phyloP scores from a whole-genome alignment of 2,888 invertebrate species.

The Melipona bicolor region DNA sequence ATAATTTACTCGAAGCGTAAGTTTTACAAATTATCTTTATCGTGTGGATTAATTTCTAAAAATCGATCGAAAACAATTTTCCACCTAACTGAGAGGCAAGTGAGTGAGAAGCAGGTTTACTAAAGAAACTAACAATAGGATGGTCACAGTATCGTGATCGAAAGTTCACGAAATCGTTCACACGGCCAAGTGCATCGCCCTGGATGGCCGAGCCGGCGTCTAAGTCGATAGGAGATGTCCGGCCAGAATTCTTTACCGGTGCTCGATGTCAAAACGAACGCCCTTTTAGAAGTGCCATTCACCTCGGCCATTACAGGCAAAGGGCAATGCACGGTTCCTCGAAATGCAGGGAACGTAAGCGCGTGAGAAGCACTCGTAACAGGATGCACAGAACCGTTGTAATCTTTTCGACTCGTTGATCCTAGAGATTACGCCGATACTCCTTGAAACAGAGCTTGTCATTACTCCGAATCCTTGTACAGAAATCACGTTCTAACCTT shows the following conservation, averaged over 20 bases:
- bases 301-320: conserved; percentile 67
- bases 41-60: no score
- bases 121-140: not conserved
- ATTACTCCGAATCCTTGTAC: not conserved
- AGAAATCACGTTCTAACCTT: not conserved
- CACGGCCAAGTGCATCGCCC: conserved; percentile 16
- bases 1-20: no score
- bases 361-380: conserved; percentile 38
- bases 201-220: not conserved
- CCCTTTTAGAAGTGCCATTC: conserved; percentile 53
- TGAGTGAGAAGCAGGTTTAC: not conserved
- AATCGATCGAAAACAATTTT: no score
- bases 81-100: not conserved
- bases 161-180: not conserved
- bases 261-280: conserved; percentile 25
- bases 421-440: conserved; percentile 13
- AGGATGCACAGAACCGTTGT: conserved; percentile 42
- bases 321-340: conserved; percentile 68
- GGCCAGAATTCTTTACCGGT: not conserved
- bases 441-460: not conserved
- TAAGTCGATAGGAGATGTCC: not conserved
- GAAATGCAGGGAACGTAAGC: conserved; percentile 51
- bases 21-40: no score
- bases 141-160: not conserved
- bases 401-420: conserved; percentile 9